phyloP scores from a whole-genome alignment of 1,140 invertebrate genomes.

The Theocolax elegans region DNA sequence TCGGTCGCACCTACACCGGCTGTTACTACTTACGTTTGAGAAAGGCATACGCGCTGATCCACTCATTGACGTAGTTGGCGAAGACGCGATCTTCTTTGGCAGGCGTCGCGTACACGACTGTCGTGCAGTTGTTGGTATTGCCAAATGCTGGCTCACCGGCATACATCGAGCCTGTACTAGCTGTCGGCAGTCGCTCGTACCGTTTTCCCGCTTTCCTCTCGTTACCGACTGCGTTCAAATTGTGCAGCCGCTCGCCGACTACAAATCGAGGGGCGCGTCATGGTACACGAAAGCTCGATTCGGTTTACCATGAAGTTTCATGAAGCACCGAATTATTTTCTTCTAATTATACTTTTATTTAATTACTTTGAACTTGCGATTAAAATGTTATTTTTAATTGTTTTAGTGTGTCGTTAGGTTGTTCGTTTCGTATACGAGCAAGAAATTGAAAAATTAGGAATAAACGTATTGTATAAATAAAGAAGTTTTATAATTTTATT shows the following conservation, averaged over 20 bases:
- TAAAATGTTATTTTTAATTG: too few species aligned
- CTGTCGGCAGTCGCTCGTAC: constrained; percentile 49
- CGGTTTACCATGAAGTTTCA: too few species aligned
- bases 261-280: constrained; percentile 47
- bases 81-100: constrained; percentile 63
- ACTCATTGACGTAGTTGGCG: constrained; percentile 74
- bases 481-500: too few species aligned
- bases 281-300: too few species aligned
- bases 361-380: too few species aligned
- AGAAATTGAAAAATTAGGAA: too few species aligned
- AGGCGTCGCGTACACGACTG: constrained; percentile 59
- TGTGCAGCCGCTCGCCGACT: constrained; percentile 59
- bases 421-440: too few species aligned
- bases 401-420: too few species aligned
- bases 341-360: too few species aligned
- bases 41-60: constrained; percentile 73
- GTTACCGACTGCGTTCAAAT: constrained; percentile 56
- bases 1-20: too few species aligned
- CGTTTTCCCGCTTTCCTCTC: constrained; percentile 48
- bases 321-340: too few species aligned
- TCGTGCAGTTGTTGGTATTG: constrained; percentile 65
- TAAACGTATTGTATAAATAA: too few species aligned
- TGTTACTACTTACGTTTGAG: constrained; percentile 72
- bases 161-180: constrained; percentile 54
- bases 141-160: constrained; percentile 46